These are phyloP conservation scores for Rhogogaster chlorosoma DNA, from an alignment of 2,888 invertebrate species.

Conservation along the genomic window DNA sequence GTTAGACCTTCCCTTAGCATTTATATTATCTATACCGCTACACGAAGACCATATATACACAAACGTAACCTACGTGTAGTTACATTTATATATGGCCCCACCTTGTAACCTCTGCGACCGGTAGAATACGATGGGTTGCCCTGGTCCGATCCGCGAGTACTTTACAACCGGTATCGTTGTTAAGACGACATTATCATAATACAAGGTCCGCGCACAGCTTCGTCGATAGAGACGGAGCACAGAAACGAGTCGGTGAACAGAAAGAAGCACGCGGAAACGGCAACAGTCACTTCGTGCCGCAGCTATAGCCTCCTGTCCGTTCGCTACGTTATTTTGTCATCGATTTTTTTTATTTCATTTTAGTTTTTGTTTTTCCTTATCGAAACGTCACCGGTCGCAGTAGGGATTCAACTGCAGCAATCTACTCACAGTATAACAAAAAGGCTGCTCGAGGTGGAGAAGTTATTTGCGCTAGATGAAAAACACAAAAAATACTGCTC, in stretches of 20 bases:
- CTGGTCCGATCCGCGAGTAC: conserved; percentile 42
- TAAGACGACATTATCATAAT: conserved; percentile 51
- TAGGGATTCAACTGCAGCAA: conserved; percentile 22
- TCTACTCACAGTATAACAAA: neutral
- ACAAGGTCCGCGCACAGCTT: conserved; percentile 48
- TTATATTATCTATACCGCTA: neutral
- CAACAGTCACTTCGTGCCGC: conserved; percentile 76
- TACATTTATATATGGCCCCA: conserved; percentile 45
- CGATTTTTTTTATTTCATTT: conserved; percentile 63
- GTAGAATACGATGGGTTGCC: conserved; percentile 43
- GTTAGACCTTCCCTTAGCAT: conserved; percentile 31
- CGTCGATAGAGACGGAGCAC: conserved; percentile 46
- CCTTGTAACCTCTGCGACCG: conserved; percentile 42
- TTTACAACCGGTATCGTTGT: conserved; percentile 51
- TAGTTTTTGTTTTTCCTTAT: neutral
- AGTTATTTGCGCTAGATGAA: conserved; percentile 41
- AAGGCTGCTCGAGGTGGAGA: conserved; percentile 7
- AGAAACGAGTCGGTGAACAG: conserved; percentile 56
- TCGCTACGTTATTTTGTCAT: conserved; percentile 72
- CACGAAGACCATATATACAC: neutral
- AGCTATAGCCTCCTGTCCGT: conserved; percentile 66
- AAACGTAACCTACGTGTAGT: neutral
- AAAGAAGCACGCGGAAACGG: conserved; percentile 76
- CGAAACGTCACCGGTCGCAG: conserved; percentile 32
- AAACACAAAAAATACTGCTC: neutral